Base-by-base conservation (phyloP, 2,797 vertebrate genomes). In the Hypotaenidia philippensis region DNA sequence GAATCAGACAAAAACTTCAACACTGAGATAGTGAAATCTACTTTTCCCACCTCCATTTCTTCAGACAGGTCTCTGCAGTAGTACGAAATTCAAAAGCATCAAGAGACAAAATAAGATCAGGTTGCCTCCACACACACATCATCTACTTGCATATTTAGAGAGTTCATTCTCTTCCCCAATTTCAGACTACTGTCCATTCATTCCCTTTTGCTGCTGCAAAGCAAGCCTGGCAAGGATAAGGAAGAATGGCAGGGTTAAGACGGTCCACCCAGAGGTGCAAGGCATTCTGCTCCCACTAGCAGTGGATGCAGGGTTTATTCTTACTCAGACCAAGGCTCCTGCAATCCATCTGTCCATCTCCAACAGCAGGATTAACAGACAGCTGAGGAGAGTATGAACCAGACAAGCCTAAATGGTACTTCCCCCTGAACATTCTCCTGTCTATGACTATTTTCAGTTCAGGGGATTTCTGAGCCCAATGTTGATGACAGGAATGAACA, bases 251-350 rank as follows among this genome's bases (percentile, higher is more conserved):
- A 61, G 38, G 83, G 34, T 21, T 56, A 64, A 47, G 41, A 57
- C 21, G 59, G 59, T 9, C 20, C 29, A 61, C 16, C 0, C 2
- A 53, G 22, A 32, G 0, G 2, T 26, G 29, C 22, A 76, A 6
- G n/a, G 40, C 16, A 12, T 78, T 87, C 50, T 68, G 16, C 32
- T 92, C 41, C 26, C 45, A 57, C 49, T 69, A 36, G 22, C 16
- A 47, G 2, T 6, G 15, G 36, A 78, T 40, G 21, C 13, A 66
- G 6, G 3, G 19, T 3, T 68, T 56, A 63, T 22, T 84, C 29
- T 23, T 25, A 29, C 2, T 31, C 34, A 41, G 38, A 18, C 7
- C 40, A 63, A 74, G 40, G 23, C 53, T 57, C 61, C 70, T 82
- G 41, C 41, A 83, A 83, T 11, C 40, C 31, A 75, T 31, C 15